Evolutionary conservation across 2,113 vertebrate genomes (phyloP).

Genomic region (Neotoma lepida): DNA sequence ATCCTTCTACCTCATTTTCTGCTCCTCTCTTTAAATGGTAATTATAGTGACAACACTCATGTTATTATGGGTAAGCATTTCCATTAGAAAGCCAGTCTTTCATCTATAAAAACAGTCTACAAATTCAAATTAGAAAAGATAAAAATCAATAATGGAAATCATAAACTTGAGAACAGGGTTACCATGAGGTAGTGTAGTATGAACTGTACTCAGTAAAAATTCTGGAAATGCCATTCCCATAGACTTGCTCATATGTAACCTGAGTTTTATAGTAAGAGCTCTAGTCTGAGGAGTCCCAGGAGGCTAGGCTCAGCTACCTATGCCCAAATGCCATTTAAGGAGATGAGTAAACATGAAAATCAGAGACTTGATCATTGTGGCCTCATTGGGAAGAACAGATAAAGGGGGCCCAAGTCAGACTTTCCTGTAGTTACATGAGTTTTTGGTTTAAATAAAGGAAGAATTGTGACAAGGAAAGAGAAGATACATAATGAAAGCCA

Average conservation of each 20-base stretch:
- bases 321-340: background rate
- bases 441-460: background rate
- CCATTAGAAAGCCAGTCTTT: slow-evolving; percentile 72
- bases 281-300: too few species aligned
- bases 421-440: background rate
- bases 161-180: background rate
- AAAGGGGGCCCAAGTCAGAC: background rate
- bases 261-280: background rate
- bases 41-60: slow-evolving; percentile 73
- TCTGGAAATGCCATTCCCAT: background rate
- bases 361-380: background rate
- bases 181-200: background rate
- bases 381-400: background rate
- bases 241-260: background rate
- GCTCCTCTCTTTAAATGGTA: slow-evolving; percentile 66
- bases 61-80: slow-evolving; percentile 60
- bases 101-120: slow-evolving; percentile 34
- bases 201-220: background rate
- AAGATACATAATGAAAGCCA: background rate
- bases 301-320: background rate
- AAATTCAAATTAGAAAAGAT: slow-evolving; percentile 45
- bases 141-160: slow-evolving; percentile 15
- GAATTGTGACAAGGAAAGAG: background rate
- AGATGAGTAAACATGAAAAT: background rate
- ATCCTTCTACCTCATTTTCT: slow-evolving; percentile 54